A percentile compares a stretch with the other conserved stretches of the same genome.
These are phyloP conservation scores for Ceratoteleas bidentatus DNA, from an alignment of 1,140 invertebrate species.

Conservation along the genomic window DNA sequence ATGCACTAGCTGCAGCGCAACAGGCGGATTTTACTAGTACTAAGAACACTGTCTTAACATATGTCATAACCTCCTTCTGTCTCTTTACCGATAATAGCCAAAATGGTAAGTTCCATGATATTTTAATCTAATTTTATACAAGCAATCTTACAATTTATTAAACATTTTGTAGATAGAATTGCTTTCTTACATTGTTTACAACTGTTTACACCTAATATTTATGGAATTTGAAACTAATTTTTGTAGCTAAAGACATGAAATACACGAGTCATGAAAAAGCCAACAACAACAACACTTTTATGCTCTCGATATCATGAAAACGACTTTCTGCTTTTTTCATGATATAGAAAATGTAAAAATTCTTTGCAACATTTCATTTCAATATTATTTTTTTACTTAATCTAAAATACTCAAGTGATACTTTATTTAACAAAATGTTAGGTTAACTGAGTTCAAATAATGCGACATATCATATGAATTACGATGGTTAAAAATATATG, in stretches of 20 bases:
- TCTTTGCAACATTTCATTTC: not conserved
- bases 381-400: not conserved
- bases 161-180: not conserved
- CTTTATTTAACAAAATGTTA: too few species aligned
- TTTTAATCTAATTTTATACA: conserved; percentile 5
- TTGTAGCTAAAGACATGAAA: too few species aligned
- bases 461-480: too few species aligned
- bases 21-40: not conserved
- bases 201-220: not conserved
- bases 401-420: not conserved
- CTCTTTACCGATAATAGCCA: not conserved
- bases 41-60: not conserved
- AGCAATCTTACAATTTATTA: not conserved
- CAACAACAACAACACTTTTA: too few species aligned
- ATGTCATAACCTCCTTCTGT: not conserved
- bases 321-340: too few species aligned
- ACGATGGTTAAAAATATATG: not conserved
- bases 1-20: too few species aligned
- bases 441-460: too few species aligned
- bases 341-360: too few species aligned
- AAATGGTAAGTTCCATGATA: not conserved
- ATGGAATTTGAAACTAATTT: too few species aligned
- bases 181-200: not conserved
- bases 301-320: too few species aligned
- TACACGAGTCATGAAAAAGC: too few species aligned